Evolutionary conservation across 37 sponge, comb jelly and placozoan genomes (phyloP), one percentile per base, ranked within the genome.

Genomic region (Bolinopsis microptera): DNA sequence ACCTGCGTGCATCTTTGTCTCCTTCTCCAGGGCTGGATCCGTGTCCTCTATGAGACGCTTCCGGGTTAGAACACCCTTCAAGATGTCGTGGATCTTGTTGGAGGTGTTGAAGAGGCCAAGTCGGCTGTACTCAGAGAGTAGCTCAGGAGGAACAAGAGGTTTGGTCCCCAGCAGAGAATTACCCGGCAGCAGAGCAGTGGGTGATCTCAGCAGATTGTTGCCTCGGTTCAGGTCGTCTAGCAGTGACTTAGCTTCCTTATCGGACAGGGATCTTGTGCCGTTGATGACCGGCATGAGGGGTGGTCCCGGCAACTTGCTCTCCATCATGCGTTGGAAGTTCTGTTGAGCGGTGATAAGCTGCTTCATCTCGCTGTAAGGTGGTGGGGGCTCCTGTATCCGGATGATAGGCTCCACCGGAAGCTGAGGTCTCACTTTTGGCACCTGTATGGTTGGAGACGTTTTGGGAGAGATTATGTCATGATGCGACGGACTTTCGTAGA

Each of bases 401-500:
- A 77, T 32, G 3, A 35, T 77, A 3, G 80, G 80, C 35, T 77
- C 80, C 1, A 77, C 80, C 28, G 80, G 80, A 2, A 77, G 36
- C 35, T 77, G 80, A 35, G 80, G 80, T 77, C 32, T 77, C 80
- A 77, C 80, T 77, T 77, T 77, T 9, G 80, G 36, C 3, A 48
- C 61, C 13, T 48, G 61, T 18, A 48, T 48, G 61, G 61, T 48
- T 13, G 61, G 61, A 13, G 61, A 48, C 5, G 61, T 48, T 48
- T 48, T 48, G 13, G 61, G 61, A 48, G 61, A 48, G 13, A 48
- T 48, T 48, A 48, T 48, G 61, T 48, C 61, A 48, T 48, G 61
- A 48, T 48, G 61, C 5, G 61, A 48, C 61, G 61, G 61, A 48
- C 61, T 48, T 5, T 48, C 61, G 61, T 48, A 48, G 61, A 48